Percentiles rank a stretch among this genome's conserved stretches.
Conservation (phyloP, 2,888 invertebrate species). For the Ennomos quercinarius region DNA sequence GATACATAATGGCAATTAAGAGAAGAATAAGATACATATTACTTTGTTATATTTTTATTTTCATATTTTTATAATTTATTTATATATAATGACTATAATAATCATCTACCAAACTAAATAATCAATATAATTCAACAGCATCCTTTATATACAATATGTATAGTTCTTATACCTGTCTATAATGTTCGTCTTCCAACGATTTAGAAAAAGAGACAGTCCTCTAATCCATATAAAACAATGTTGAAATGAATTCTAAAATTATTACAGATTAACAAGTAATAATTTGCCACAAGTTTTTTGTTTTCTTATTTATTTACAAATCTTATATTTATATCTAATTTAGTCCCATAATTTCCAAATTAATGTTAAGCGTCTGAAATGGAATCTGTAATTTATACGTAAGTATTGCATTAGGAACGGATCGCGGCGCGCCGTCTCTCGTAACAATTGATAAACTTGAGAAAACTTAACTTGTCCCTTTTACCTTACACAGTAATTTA, state of each 20-base stretch:
- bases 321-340: conserved; percentile 73
- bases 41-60: conserved; percentile 83
- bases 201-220: conserved; percentile 61
- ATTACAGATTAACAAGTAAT: conserved; percentile 77
- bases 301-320: conserved; percentile 79
- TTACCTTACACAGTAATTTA: conserved; percentile 16
- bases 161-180: conserved; percentile 68
- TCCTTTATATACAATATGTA: conserved; percentile 84
- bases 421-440: conserved; percentile 29
- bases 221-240: conserved; percentile 72
- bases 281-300: conserved; percentile 81
- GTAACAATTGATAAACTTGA: conserved; percentile 71
- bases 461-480: conserved; percentile 67
- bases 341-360: conserved; percentile 83
- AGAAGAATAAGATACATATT: conserved; percentile 24
- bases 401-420: conserved; percentile 30
- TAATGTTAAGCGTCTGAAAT: conserved; percentile 61
- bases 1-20: conserved; percentile 28
- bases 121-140: conserved; percentile 81
- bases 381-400: conserved; percentile 40
- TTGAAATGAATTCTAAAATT: conserved; percentile 69
- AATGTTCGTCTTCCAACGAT: conserved; percentile 58
- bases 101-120: conserved; percentile 85
- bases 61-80: conserved; percentile 74
- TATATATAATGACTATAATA: conserved; percentile 83